Evolutionary conservation across 2,888 invertebrate genomes (phyloP), one percentile per base, ranked within the genome.

Genomic region (Lithophane socia): DNA sequence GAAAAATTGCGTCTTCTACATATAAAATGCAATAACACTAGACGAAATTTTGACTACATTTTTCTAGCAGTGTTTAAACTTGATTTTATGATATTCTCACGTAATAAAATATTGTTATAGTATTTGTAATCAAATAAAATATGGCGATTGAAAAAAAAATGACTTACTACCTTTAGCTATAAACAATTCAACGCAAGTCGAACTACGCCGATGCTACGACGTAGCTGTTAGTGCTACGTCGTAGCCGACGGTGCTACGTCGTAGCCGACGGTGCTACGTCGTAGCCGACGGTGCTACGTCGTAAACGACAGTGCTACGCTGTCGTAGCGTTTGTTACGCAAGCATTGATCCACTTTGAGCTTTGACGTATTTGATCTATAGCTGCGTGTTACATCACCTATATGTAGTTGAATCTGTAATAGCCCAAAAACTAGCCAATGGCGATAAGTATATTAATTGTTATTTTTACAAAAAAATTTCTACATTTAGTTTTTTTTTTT

Each of bases 1-100:
- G 84, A 84, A 80, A 76, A 63, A 84, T 71, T 80, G 65, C 64
- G 29, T 58, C 49, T 84, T 72, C 37, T 54, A 56, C 67, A 24
- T 60, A 21, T 47, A 49, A 74, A 83, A 73, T 70, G 61, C 44
- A 78, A 61, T 77, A 60, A 77, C 7, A 60, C 16, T 37, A 63
- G 61, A 67, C 77, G 21, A 72, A 47, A 71, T 67, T 52, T 56
- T 66, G 12, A 44, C 29, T 42, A 37, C 37, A 16, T 65, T 61
- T 21, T 44, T 47, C 21, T 13, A 47, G 37, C 29, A 47, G 47
- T 58, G 10, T 68, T 58, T 21, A 8, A 29, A 66, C 29, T 67
- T 29, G 7, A 24, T 54, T 18, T 47, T 42, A 37, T 21, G 42
- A 7, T 3, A 16, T 73, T 61, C 10, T 13, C 0, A 2, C 1